These are phyloP conservation scores for Paracentrotus lividus DNA, from an alignment of 53 echinoderm and acorn worm species.

Conservation along the genomic window DNA sequence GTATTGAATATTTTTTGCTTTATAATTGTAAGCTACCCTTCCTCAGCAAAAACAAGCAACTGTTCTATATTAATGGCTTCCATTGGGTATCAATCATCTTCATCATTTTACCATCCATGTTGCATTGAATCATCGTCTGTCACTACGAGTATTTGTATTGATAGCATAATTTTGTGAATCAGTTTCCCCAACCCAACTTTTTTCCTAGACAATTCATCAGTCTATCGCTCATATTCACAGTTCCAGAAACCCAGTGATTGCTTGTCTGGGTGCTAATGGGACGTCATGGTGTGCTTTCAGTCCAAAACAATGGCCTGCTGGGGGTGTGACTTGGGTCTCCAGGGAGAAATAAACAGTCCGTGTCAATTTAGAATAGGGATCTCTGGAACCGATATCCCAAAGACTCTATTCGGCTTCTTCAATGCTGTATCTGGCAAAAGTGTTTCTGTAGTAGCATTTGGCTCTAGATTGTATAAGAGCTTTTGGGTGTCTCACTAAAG, in stretches of 20 bases:
- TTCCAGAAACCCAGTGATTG: conserved; percentile 33
- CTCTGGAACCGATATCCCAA: not conserved
- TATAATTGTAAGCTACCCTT: not conserved
- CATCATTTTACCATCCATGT: not conserved
- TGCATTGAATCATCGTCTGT: conserved; percentile 19
- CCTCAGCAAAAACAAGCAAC: not conserved
- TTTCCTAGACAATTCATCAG: conserved; percentile 16
- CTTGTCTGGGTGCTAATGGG: conserved; percentile 27
- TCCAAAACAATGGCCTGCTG: conserved; percentile 33
- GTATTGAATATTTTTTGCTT: not conserved
- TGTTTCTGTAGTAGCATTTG: too few relatives aligned
- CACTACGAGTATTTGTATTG: conserved; percentile 37
- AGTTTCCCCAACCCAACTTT: not conserved
- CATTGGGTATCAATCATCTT: not conserved
- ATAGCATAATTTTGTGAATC: conserved; percentile 33
- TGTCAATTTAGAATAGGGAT: not conserved
- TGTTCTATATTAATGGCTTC: not conserved
- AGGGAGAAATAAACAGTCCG: not conserved
- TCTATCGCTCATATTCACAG: not conserved
- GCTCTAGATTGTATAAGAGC: too few relatives aligned
- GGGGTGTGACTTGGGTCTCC: not conserved
- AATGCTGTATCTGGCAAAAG: not conserved
- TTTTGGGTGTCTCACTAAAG: too few relatives aligned
- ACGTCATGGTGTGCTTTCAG: conserved; percentile 26
- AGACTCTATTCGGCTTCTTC: not conserved